phyloP scores from a whole-genome alignment of 2,888 invertebrate species.

The Monochamus alternatus region DNA sequence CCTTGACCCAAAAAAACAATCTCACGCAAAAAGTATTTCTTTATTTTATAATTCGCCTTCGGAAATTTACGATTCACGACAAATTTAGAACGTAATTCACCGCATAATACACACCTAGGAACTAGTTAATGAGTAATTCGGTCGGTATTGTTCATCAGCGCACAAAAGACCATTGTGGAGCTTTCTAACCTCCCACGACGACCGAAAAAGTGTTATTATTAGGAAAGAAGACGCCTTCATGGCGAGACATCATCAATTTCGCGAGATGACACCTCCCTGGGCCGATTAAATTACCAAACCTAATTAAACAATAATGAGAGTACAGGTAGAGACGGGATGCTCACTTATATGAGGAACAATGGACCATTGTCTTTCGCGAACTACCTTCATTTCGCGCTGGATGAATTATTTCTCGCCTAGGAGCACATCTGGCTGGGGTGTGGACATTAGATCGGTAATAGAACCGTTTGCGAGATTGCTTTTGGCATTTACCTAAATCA shows the following conservation, averaged over 20 bases:
- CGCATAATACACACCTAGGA: not conserved
- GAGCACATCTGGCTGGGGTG: not conserved
- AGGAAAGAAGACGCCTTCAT: slow-evolving; percentile 16
- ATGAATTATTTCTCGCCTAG: not conserved
- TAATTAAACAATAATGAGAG: slow-evolving; percentile 33
- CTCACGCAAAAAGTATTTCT: too few relatives aligned
- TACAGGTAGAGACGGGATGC: slow-evolving; percentile 15
- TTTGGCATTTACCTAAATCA: too few relatives aligned
- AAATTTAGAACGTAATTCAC: too few relatives aligned
- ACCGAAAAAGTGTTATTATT: slow-evolving; percentile 22
- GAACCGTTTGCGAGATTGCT: too few relatives aligned
- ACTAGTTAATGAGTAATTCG: slow-evolving; percentile 5
- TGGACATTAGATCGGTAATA: not conserved
- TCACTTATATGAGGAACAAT: not conserved
- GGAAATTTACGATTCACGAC: too few relatives aligned
- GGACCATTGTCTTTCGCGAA: not conserved
- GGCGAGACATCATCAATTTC: slow-evolving; percentile 28
- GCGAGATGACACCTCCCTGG: slow-evolving; percentile 16
- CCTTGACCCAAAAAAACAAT: too few relatives aligned
- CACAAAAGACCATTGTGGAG: slow-evolving; percentile 19
- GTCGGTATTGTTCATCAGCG: slow-evolving; percentile 2
- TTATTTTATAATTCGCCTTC: too few relatives aligned
- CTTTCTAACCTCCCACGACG: not conserved
- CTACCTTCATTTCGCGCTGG: not conserved
- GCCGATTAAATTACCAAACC: slow-evolving; percentile 10